Evolutionary conservation across 2,113 vertebrate genomes (phyloP).

Genomic region (Eudyptes chrysolophus): DNA sequence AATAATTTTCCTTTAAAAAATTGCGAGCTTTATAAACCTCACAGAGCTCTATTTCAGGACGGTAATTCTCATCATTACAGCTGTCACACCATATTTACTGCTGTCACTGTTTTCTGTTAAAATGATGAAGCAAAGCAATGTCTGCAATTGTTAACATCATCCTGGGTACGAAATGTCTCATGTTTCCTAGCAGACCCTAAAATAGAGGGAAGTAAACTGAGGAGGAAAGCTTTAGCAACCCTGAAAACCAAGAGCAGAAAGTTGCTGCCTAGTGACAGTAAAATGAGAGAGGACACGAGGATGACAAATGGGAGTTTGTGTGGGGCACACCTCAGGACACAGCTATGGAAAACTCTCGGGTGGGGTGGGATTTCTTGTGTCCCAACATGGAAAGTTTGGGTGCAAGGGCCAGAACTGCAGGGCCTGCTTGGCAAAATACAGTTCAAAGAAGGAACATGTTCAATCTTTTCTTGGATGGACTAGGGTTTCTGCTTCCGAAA

Average conservation of each 20-base stretch:
- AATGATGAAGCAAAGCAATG: neutral
- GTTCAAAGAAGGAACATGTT: neutral
- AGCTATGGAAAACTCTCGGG: neutral
- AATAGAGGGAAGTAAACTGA: neutral
- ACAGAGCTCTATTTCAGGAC: neutral
- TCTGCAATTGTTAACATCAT: neutral
- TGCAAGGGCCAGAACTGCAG: neutral
- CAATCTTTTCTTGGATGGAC: neutral
- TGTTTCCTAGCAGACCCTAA: neutral
- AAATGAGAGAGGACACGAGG: neutral
- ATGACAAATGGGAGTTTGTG: neutral
- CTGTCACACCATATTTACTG: slow-evolving; percentile 22
- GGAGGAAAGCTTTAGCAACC: neutral
- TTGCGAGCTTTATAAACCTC: neutral
- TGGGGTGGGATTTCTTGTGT: neutral
- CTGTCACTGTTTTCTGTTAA: slow-evolving; percentile 9
- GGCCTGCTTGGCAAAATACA: neutral
- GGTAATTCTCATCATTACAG: neutral
- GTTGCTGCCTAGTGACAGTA: neutral
- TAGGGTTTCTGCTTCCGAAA: neutral
- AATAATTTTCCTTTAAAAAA: neutral
- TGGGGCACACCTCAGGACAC: neutral
- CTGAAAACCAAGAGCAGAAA: neutral
- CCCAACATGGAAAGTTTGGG: neutral
- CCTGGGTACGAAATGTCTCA: neutral